These are phyloP conservation scores for Philotrypesis tridentata DNA, from an alignment of 1,140 invertebrate genomes.

Conservation along the genomic window DNA sequence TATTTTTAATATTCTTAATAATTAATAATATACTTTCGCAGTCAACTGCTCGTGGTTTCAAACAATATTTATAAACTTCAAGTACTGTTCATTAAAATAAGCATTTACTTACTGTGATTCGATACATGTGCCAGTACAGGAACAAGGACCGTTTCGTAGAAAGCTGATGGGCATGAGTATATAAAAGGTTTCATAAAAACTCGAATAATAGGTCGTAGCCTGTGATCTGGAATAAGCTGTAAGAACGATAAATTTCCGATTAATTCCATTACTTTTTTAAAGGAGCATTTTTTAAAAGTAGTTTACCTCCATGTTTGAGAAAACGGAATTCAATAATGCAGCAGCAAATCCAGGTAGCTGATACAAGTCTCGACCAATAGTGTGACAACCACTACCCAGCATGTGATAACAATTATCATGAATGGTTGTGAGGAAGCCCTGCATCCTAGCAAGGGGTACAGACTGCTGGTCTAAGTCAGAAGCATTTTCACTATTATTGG, in stretches of 20 bases:
- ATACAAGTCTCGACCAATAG: constrained; percentile 89
- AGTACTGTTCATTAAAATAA: neutral
- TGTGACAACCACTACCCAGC: constrained; percentile 83
- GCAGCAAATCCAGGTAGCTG: constrained; percentile 78
- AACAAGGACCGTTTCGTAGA: constrained; percentile 83
- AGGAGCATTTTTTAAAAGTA: constrained; percentile 22
- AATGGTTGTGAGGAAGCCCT: constrained; percentile 82
- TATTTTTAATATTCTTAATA: no score
- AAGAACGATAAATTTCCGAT: constrained; percentile 44
- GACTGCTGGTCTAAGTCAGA: constrained; percentile 70
- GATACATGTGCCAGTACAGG: constrained; percentile 85
- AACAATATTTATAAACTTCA: neutral
- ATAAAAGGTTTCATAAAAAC: constrained; percentile 91
- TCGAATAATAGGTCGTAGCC: constrained; percentile 86
- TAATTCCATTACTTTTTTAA: constrained; percentile 20
- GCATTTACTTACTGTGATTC: constrained; percentile 80
- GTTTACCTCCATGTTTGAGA: constrained; percentile 80
- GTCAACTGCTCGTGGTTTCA: no score
- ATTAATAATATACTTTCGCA: neutral
- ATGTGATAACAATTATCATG: constrained; percentile 86
- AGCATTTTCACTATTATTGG: constrained; percentile 70
- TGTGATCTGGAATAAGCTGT: constrained; percentile 86
- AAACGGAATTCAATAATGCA: constrained; percentile 79
- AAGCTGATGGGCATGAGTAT: constrained; percentile 86
- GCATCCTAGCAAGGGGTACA: constrained; percentile 85